Conservation (phyloP, 2,113 vertebrate species). For the Machaerirhynchus nigripectus region DNA sequence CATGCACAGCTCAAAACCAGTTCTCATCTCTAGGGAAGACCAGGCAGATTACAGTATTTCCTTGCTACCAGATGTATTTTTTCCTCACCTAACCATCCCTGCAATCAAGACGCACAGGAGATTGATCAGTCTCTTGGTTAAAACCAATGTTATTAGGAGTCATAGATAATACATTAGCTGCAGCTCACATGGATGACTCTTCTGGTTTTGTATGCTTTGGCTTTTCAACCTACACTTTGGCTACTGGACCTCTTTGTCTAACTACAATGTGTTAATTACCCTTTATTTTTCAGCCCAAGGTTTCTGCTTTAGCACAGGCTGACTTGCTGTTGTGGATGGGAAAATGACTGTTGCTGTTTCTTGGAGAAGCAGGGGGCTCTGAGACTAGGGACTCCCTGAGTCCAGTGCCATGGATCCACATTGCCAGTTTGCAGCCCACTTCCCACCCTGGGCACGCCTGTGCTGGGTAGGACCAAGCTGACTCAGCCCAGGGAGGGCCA, state of each 20-base stretch:
- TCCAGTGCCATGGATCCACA: rapidly evolving
- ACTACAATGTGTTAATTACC: rapidly evolving
- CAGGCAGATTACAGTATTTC: background rate
- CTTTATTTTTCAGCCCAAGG: background rate
- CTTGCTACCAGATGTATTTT: background rate
- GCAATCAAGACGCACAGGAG: background rate
- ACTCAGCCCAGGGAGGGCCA: background rate
- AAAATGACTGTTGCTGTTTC: background rate
- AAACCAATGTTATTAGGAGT: background rate
- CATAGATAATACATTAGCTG: background rate
- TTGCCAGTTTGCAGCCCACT: background rate
- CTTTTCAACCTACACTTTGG: background rate
- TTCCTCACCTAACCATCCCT: background rate
- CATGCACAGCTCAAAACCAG: background rate
- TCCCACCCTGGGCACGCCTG: background rate
- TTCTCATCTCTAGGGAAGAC: background rate
- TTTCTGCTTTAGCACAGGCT: background rate
- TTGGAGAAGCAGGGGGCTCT: background rate
- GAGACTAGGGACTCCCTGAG: background rate
- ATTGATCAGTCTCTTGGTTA: background rate
- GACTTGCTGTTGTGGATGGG: background rate
- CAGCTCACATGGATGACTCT: background rate
- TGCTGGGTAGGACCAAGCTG: background rate
- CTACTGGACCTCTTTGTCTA: background rate
- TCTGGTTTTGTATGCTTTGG: background rate